These are phyloP conservation scores for Drepanosiphum platanoidis DNA, from an alignment of 2,888 invertebrate species.

Conservation along the genomic window DNA sequence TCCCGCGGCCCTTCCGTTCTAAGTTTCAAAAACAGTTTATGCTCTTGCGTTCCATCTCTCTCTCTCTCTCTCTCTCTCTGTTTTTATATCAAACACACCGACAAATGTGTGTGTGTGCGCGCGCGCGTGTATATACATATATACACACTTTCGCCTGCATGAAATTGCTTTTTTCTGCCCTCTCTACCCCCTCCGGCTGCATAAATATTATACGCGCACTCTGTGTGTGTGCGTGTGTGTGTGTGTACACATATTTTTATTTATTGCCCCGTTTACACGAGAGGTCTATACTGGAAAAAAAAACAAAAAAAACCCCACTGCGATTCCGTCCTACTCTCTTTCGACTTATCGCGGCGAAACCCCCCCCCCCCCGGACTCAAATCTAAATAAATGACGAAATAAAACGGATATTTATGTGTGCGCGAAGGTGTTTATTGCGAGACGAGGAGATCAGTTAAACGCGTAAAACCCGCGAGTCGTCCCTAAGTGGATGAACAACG, in stretches of 20 bases:
- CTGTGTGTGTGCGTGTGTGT: no score
- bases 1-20: conserved; percentile 39
- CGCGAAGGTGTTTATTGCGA: conserved; percentile 48
- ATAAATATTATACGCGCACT: conserved; percentile 50
- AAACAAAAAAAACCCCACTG: no score
- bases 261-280: conserved; percentile 57
- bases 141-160: conserved; percentile 51
- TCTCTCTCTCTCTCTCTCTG: conserved; percentile 6
- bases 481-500: conserved; percentile 35
- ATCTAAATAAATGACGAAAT: conserved; percentile 52
- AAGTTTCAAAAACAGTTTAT: conserved; percentile 59
- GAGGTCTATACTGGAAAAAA: neutral
- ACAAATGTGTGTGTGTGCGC: neutral
- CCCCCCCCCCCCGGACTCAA: conserved; percentile 24
- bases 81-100: conserved; percentile 33
- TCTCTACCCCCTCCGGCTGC: conserved; percentile 29
- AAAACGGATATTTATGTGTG: conserved; percentile 56
- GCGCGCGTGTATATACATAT: neutral
- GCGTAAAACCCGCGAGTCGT: neutral
- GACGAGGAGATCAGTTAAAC: conserved; percentile 10
- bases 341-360: conserved; percentile 1
- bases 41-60: conserved; percentile 3
- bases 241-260: conserved; percentile 60
- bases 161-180: conserved; percentile 58
- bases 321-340: conserved; percentile 1